phyloP scores from a whole-genome alignment of 2,797 vertebrate genomes.

The Myotis vivesi region DNA sequence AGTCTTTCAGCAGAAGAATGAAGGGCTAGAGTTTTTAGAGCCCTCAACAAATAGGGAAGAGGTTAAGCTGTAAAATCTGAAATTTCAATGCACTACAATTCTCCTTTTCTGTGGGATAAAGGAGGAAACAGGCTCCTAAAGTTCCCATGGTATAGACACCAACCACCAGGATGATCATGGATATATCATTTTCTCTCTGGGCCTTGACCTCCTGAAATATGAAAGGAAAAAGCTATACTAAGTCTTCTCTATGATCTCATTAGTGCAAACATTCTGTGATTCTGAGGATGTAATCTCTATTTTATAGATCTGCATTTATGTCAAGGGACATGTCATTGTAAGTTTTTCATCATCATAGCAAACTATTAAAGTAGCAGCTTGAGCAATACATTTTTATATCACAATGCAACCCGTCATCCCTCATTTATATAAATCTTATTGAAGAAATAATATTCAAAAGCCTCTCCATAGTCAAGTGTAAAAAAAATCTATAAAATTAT shows the following conservation, averaged over 20 bases:
- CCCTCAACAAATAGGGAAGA: neutral
- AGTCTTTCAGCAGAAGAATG: neutral
- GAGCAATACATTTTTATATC: neutral
- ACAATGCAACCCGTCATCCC: neutral
- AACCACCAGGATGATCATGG: neutral
- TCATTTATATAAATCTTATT: slow-evolving; percentile 29
- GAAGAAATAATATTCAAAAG: slow-evolving; percentile 28
- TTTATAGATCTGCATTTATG: slow-evolving; percentile 6
- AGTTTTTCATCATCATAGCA: slow-evolving; percentile 20
- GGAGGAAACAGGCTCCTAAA: neutral
- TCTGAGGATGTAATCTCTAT: neutral
- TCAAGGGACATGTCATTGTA: neutral
- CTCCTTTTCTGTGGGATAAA: neutral
- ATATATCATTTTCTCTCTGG: neutral
- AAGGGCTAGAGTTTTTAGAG: neutral
- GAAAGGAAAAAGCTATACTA: neutral
- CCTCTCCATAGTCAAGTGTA: slow-evolving; percentile 1
- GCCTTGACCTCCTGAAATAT: neutral
- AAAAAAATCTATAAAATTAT: slow-evolving; percentile 56
- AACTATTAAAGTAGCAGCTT: neutral
- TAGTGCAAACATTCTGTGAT: neutral
- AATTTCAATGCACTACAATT: neutral
- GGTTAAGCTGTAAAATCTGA: neutral
- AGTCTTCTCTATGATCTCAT: neutral
- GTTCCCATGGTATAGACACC: neutral